Evolutionary conservation across 2,888 invertebrate species (phyloP).

Genomic region (Leuctra nigra): DNA sequence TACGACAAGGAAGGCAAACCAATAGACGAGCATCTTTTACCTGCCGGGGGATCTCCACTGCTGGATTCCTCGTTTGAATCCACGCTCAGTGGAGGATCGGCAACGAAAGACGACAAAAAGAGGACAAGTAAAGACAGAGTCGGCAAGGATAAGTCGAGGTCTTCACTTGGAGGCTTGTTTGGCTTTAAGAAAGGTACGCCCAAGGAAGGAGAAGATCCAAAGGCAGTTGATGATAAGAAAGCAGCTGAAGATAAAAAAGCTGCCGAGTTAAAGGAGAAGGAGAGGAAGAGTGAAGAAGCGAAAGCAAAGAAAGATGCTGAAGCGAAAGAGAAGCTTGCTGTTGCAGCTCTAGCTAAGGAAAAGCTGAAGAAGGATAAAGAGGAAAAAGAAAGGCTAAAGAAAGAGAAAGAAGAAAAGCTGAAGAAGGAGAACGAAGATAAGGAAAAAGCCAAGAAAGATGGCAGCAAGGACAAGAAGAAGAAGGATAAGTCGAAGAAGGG

Average conservation of each 20-base stretch:
- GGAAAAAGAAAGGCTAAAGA: constrained; percentile 19
- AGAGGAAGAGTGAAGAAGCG: neutral
- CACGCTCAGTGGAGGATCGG: neutral
- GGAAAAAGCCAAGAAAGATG: constrained; percentile 16
- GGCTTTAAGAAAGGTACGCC: neutral
- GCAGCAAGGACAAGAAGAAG: constrained; percentile 27
- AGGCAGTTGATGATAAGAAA: constrained; percentile 11
- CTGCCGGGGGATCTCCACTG: constrained; percentile 2
- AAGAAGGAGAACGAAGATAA: constrained; percentile 27
- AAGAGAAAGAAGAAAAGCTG: constrained; percentile 12
- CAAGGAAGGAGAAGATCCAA: neutral
- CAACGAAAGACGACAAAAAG: constrained; percentile 23
- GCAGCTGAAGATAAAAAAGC: neutral
- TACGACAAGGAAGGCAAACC: constrained; percentile 37
- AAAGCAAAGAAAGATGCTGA: neutral
- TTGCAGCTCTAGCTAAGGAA: constrained; percentile 15
- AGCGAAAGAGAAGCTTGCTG: constrained; percentile 1
- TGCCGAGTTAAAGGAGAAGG: neutral
- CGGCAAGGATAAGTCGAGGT: constrained; percentile 21
- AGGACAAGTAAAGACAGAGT: too few relatives aligned
- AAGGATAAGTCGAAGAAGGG: constrained; percentile 25
- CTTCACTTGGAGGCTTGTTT: constrained; percentile 24
- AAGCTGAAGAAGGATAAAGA: constrained; percentile 20
- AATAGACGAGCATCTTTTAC: constrained; percentile 13
- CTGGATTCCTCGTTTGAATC: constrained; percentile 11